These are phyloP conservation scores for Eleginops maclovinus DNA, from an alignment of 2,113 vertebrate species.

Conservation along the genomic window DNA sequence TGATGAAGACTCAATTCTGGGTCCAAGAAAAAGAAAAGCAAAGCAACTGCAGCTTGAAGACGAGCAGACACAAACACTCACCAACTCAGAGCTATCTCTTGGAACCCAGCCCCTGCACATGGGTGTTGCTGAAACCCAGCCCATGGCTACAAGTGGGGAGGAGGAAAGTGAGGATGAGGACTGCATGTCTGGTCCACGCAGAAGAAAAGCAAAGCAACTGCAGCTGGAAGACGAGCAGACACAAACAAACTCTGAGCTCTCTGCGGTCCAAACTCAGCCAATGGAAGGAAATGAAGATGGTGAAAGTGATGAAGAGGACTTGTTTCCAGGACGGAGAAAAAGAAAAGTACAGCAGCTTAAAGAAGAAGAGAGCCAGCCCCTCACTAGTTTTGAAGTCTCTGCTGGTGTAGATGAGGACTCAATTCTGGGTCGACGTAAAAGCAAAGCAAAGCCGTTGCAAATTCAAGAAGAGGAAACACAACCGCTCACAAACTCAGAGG, in stretches of 20 bases:
- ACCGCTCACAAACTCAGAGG: not conserved
- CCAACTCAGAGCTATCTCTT: conserved; percentile 10
- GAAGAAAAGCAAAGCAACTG: conserved; percentile 33
- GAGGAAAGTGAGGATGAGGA: conserved; percentile 33
- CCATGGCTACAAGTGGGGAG: conserved; percentile 15
- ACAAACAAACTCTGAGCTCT: conserved; percentile 28
- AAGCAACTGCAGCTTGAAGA: conserved; percentile 35
- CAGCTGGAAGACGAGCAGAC: conserved; percentile 42
- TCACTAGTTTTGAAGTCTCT: not conserved
- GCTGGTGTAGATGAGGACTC: conserved; percentile 51
- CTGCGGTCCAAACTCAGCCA: conserved; percentile 44
- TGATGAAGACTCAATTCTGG: conserved; percentile 17
- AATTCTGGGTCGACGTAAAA: conserved; percentile 12
- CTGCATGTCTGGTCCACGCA: conserved; percentile 1
- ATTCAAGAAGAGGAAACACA: conserved; percentile 17
- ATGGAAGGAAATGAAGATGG: not conserved
- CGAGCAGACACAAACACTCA: conserved; percentile 37
- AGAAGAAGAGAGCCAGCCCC: conserved; percentile 21
- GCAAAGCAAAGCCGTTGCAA: conserved; percentile 29
- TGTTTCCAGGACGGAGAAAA: conserved; percentile 1
- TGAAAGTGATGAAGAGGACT: conserved; percentile 41
- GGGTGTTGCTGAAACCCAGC: conserved; percentile 58
- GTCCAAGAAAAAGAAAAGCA: conserved; percentile 33
- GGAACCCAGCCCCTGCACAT: conserved; percentile 31
- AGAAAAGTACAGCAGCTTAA: conserved; percentile 21